Evolutionary conservation across 2,797 vertebrate genomes (phyloP).

Genomic region (Gambusia yucatana): DNA sequence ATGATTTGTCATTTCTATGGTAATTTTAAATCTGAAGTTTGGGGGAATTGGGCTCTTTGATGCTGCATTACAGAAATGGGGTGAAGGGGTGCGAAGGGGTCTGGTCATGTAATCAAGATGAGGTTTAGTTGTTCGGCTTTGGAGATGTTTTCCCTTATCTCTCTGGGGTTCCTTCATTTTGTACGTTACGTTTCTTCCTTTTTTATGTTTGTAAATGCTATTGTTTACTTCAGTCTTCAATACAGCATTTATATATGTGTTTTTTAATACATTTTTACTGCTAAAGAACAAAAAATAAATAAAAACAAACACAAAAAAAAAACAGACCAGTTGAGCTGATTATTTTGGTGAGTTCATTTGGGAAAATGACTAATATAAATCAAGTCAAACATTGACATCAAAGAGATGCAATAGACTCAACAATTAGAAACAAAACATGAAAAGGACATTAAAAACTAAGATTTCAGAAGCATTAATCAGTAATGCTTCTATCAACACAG

Average conservation of each 20-base stretch:
- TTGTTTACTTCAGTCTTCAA: neutral
- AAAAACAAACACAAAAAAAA: neutral
- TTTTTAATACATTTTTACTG: neutral
- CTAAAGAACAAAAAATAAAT: slow-evolving; percentile 1
- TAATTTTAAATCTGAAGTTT: slow-evolving; percentile 61
- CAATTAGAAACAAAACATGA: neutral
- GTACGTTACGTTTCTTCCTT: too few species aligned
- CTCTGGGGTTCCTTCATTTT: neutral
- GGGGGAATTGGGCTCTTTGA: slow-evolving; percentile 52
- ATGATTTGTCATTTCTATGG: slow-evolving; percentile 70
- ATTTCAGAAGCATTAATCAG: neutral
- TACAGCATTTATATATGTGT: neutral
- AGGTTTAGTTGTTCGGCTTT: slow-evolving; percentile 2
- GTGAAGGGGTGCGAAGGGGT: neutral
- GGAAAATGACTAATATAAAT: neutral
- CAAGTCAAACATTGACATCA: neutral
- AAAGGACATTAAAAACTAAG: too few species aligned
- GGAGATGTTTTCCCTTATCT: neutral
- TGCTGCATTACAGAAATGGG: slow-evolving; percentile 36
- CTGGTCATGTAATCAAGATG: slow-evolving; percentile 15
- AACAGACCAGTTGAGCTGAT: too few species aligned
- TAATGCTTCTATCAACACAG: neutral
- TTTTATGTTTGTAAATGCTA: neutral
- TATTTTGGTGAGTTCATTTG: neutral
- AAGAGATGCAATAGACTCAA: neutral